These are phyloP conservation scores for Leptura quadrifasciata DNA, from an alignment of 2,888 invertebrate genomes.

Conservation along the genomic window DNA sequence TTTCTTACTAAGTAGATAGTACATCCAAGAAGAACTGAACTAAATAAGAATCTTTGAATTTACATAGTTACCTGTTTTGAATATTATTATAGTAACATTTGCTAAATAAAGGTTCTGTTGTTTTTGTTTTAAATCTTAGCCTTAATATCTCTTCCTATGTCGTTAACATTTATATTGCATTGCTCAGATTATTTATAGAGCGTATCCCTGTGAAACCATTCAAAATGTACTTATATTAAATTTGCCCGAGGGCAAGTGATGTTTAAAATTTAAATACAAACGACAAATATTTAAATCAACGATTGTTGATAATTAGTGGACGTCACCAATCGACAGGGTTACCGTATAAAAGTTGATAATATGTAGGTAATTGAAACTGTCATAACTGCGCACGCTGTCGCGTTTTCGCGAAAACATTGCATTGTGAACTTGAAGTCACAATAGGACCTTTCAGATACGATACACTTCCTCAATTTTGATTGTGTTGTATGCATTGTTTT, in stretches of 20 bases:
- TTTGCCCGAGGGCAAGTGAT: too few relatives aligned
- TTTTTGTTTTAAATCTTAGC: constrained; percentile 23
- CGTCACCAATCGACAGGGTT: too few relatives aligned
- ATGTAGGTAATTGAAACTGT: too few relatives aligned
- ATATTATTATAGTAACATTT: constrained; percentile 49
- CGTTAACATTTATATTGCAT: background rate
- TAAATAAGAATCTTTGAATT: constrained; percentile 55
- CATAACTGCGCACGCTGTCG: background rate
- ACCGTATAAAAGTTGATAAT: too few relatives aligned
- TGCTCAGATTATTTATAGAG: background rate
- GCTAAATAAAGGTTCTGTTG: constrained; percentile 39
- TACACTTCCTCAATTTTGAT: constrained; percentile 60
- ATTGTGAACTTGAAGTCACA: constrained; percentile 22
- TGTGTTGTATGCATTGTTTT: constrained; percentile 60
- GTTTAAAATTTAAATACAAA: too few relatives aligned
- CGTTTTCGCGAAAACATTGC: constrained; percentile 1
- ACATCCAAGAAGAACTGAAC: constrained; percentile 52
- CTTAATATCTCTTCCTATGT: constrained; percentile 16
- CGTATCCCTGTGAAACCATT: too few relatives aligned
- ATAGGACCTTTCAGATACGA: constrained; percentile 38
- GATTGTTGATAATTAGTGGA: too few relatives aligned
- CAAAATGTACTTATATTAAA: too few relatives aligned
- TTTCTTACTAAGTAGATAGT: constrained; percentile 56
- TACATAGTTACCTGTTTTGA: constrained; percentile 57
- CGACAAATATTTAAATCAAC: too few relatives aligned